Conservation (phyloP, 1,140 invertebrate species). For the Hypothenemus hampei region DNA sequence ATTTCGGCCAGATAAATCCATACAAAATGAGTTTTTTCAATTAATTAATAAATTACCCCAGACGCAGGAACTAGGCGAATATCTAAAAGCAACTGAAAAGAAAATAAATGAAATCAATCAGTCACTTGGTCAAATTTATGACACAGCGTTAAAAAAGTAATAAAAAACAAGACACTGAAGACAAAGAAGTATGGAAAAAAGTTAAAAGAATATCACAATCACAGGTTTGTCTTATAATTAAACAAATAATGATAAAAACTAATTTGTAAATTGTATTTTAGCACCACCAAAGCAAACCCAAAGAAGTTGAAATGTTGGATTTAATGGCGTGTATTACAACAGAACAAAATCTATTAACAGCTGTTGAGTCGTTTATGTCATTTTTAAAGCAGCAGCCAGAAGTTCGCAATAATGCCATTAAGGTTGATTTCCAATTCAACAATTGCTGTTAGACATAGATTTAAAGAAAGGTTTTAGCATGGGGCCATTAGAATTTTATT, state of each 20-base stretch:
- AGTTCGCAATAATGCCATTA: slow-evolving; percentile 63
- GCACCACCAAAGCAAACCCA: background rate
- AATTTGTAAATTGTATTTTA: background rate
- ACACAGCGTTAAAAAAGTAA: background rate
- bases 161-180: background rate
- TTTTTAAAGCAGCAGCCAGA: slow-evolving; percentile 70
- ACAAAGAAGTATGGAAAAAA: slow-evolving; percentile 13
- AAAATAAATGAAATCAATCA: slow-evolving; percentile 5
- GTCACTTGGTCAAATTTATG: slow-evolving; percentile 9
- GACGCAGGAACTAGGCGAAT: slow-evolving; percentile 10
- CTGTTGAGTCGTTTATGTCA: slow-evolving; percentile 52
- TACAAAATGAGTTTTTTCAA: slow-evolving; percentile 7
- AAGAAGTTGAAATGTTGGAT: slow-evolving; percentile 2
- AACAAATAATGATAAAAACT: background rate
- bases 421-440: slow-evolving; percentile 48
- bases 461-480: slow-evolving; percentile 47
- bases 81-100: slow-evolving; percentile 10
- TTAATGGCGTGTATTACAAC: background rate
- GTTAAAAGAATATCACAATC: slow-evolving; percentile 4
- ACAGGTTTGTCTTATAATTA: background rate
- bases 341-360: slow-evolving; percentile 41
- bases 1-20: slow-evolving; percentile 1
- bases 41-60: slow-evolving; percentile 10
- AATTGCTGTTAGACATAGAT: background rate
- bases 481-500: slow-evolving; percentile 61